These are phyloP conservation scores for Ammodytes dubius DNA, from an alignment of 2,113 vertebrate genomes.

Conservation along the genomic window DNA sequence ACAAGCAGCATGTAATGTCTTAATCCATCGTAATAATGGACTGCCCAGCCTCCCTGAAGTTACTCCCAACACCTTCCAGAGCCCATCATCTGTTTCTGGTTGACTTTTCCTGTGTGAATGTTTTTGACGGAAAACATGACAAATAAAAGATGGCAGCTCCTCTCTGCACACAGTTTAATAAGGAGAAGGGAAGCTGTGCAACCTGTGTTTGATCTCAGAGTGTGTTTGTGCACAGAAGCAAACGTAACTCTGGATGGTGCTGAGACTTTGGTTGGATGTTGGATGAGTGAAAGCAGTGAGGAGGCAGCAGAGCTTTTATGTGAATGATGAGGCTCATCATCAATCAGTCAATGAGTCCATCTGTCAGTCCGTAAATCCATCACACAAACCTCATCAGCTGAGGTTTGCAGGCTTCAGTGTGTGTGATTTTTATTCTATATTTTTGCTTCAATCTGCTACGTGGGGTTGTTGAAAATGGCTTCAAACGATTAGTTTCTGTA, in stretches of 20 bases:
- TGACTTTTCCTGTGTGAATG: neutral
- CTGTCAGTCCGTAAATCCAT: slow-evolving; percentile 27
- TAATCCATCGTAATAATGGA: slow-evolving; percentile 38
- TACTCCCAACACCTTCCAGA: slow-evolving; percentile 33
- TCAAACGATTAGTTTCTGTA: neutral
- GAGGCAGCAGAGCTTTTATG: neutral
- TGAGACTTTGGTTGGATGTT: neutral
- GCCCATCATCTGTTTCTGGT: slow-evolving; percentile 23
- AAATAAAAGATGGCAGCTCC: neutral
- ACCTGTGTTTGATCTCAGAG: neutral
- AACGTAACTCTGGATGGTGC: neutral
- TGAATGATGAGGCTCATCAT: slow-evolving; percentile 39
- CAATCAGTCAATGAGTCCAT: slow-evolving; percentile 17
- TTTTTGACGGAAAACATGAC: neutral
- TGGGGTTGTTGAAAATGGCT: neutral
- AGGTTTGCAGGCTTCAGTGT: neutral
- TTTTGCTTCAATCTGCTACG: neutral
- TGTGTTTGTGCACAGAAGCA: neutral
- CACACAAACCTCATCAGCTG: slow-evolving; percentile 23
- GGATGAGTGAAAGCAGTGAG: neutral
- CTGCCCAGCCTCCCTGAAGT: slow-evolving; percentile 34
- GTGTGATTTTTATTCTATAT: neutral
- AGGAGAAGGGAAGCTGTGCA: neutral
- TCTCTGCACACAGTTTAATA: neutral
- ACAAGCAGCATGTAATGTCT: slow-evolving; percentile 35